A percentile compares a stretch with the other conserved stretches of the same genome.
These are phyloP conservation scores for Hucho hucho DNA, from an alignment of 2,113 vertebrate species.

Conservation along the genomic window DNA sequence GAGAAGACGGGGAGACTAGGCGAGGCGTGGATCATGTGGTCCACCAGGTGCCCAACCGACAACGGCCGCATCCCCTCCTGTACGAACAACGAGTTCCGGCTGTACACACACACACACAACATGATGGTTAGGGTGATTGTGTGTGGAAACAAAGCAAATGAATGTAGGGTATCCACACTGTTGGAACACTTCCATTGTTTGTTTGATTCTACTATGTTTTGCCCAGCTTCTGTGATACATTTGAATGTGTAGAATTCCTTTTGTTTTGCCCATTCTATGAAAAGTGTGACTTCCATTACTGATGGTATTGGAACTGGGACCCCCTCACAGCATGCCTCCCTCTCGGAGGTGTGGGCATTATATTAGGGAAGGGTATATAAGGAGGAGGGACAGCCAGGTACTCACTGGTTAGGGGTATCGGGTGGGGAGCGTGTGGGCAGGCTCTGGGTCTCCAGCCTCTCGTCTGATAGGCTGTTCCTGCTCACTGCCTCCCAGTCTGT, in stretches of 20 bases:
- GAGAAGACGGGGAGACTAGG: constrained; percentile 87
- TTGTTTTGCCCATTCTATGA: too few relatives aligned
- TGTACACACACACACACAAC: constrained; percentile 38
- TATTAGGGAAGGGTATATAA: background rate
- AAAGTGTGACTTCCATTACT: too few relatives aligned
- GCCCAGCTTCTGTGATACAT: too few relatives aligned
- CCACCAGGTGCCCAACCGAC: constrained; percentile 94
- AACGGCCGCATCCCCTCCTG: constrained; percentile 91
- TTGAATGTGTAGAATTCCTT: too few relatives aligned
- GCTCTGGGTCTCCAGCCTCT: constrained; percentile 95
- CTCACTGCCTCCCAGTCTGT: constrained; percentile 95
- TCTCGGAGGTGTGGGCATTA: background rate
- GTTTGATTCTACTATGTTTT: too few relatives aligned
- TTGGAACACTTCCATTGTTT: too few relatives aligned
- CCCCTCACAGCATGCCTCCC: too few relatives aligned
- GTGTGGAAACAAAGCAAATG: too few relatives aligned
- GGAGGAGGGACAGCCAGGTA: constrained; percentile 25
- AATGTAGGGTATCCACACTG: background rate
- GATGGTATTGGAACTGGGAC: too few relatives aligned
- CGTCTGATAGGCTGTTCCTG: constrained; percentile 92
- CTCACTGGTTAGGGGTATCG: constrained; percentile 96
- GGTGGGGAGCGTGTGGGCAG: constrained; percentile 95
- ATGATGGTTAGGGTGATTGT: background rate
- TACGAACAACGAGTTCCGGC: constrained; percentile 82
- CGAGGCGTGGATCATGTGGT: constrained; percentile 87